Percentiles rank a stretch among this genome's conserved stretches.
These are phyloP conservation scores for Oxycera nigricornis DNA, from an alignment of 2,888 invertebrate genomes.

Conservation along the genomic window DNA sequence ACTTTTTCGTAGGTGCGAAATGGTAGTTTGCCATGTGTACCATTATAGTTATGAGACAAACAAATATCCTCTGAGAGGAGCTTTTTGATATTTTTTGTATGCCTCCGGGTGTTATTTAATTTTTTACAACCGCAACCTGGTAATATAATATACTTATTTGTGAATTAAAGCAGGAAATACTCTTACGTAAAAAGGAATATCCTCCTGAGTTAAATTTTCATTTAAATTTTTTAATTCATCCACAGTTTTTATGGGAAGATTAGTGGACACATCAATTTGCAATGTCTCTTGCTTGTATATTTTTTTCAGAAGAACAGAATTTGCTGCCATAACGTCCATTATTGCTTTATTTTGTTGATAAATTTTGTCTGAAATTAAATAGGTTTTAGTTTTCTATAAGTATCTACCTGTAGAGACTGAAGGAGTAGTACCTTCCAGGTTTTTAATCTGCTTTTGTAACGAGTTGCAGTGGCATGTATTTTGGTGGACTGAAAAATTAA, in stretches of 20 bases:
- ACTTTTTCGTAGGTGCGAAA: background rate
- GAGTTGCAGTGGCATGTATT: background rate
- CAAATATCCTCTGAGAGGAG: background rate
- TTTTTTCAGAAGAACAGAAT: background rate
- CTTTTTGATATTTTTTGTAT: too few relatives aligned
- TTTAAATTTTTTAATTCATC: background rate
- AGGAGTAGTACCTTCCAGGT: too few relatives aligned
- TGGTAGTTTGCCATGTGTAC: background rate
- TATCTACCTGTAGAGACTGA: too few relatives aligned
- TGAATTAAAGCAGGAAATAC: background rate
- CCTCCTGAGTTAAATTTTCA: background rate
- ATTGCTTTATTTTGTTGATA: background rate
- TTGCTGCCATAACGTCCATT: background rate
- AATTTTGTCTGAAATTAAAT: background rate
- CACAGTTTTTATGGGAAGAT: background rate
- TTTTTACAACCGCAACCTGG: background rate
- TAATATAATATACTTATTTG: background rate
- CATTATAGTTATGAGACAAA: background rate
- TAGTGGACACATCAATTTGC: background rate
- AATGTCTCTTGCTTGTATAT: background rate
- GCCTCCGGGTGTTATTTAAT: background rate
- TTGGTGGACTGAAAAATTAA: too few relatives aligned
- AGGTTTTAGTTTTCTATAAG: background rate
- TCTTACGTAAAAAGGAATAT: background rate
- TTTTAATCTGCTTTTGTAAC: background rate